Percentiles rank a stretch among this genome's conserved stretches.
phyloP scores from a whole-genome alignment of 1,140 invertebrate species.

The Atta colombica region DNA sequence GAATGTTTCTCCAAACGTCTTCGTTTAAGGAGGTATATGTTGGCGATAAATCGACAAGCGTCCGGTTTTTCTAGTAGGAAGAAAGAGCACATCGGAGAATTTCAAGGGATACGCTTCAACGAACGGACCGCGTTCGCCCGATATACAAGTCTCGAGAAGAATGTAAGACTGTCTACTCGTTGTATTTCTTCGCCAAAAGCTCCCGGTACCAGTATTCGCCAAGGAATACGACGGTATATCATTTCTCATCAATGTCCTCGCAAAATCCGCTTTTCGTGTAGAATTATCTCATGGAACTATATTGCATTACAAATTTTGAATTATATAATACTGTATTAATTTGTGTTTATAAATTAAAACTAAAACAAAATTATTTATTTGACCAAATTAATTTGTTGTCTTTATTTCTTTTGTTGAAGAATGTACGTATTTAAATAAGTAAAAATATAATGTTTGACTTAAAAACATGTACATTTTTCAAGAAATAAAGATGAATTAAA shows the following conservation, averaged over 20 bases:
- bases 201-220: conserved; percentile 10
- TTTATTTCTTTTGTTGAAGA: too few species aligned
- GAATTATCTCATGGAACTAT: conserved; percentile 8
- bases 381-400: too few species aligned
- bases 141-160: conserved; percentile 48
- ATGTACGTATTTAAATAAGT: too few species aligned
- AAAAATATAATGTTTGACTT: too few species aligned
- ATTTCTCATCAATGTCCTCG: conserved; percentile 24
- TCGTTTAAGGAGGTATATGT: conserved; percentile 58
- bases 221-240: conserved; percentile 32
- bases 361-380: too few species aligned
- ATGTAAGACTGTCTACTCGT: conserved; percentile 53
- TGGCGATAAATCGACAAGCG: conserved; percentile 59
- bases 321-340: not conserved
- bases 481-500: too few species aligned
- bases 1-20: conserved; percentile 58
- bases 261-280: conserved; percentile 23
- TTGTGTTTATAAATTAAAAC: not conserved
- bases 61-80: conserved; percentile 57
- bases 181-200: conserved; percentile 31
- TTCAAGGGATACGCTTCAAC: conserved; percentile 59
- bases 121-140: conserved; percentile 43
- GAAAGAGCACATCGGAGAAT: conserved; percentile 50
- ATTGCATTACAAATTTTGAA: not conserved
- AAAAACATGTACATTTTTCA: too few species aligned